Conservation (phyloP, 2,888 invertebrate species). For the Drosophila robusta region DNA sequence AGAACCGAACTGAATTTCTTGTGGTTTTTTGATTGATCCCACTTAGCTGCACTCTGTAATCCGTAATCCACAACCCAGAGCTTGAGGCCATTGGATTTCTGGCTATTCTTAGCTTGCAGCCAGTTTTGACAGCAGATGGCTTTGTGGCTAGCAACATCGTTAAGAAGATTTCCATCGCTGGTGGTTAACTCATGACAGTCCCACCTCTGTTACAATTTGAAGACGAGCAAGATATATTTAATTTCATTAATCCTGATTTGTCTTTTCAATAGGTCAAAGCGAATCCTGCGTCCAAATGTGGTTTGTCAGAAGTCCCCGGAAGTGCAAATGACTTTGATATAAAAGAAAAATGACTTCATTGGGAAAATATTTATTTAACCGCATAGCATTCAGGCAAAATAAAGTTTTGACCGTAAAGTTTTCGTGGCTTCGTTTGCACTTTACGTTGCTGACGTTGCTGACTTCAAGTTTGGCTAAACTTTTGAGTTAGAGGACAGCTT, state of each 20-base stretch:
- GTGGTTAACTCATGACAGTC: neutral
- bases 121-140: neutral
- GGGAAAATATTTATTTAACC: slow-evolving; percentile 16
- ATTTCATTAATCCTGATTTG: neutral
- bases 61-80: slow-evolving; percentile 1
- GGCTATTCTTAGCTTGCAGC: neutral
- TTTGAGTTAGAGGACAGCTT: slow-evolving; percentile 18
- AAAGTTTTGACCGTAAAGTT: slow-evolving; percentile 28
- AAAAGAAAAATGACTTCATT: neutral
- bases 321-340: neutral
- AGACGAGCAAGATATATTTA: neutral
- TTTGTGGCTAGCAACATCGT: neutral
- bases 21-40: neutral
- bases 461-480: slow-evolving; percentile 17
- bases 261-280: neutral
- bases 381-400: slow-evolving; percentile 5
- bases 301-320: neutral
- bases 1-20: neutral
- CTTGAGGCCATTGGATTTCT: neutral
- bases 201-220: too few species aligned
- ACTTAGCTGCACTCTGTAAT: neutral
- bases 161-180: neutral
- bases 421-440: slow-evolving; percentile 13
- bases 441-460: slow-evolving; percentile 6
- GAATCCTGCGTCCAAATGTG: neutral